Evolutionary conservation across 2,113 vertebrate species (phyloP).

Genomic region (Grus americana): DNA sequence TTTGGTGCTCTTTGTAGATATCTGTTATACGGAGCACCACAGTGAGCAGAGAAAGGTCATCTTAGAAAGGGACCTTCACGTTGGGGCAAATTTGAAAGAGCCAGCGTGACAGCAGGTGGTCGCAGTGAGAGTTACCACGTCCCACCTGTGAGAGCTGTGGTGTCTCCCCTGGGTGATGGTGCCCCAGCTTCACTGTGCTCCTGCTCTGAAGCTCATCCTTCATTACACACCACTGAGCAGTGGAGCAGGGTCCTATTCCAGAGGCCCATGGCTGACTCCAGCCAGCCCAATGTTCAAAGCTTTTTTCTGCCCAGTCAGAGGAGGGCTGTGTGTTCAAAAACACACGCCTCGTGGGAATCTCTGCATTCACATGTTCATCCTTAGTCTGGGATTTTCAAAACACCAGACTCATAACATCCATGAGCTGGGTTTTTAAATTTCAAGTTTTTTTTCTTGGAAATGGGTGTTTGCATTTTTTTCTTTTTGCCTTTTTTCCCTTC

Average conservation of each 20-base stretch:
- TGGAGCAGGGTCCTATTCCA: background rate
- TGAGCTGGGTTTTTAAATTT: background rate
- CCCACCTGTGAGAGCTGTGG: background rate
- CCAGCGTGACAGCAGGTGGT: background rate
- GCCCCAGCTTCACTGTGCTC: background rate
- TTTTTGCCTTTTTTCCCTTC: background rate
- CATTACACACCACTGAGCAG: background rate
- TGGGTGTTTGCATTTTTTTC: background rate
- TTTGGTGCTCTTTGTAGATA: background rate
- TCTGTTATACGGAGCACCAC: background rate
- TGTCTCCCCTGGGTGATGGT: background rate
- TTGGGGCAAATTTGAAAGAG: background rate
- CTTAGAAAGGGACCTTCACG: background rate
- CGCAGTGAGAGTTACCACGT: fast-evolving
- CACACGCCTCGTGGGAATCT: background rate
- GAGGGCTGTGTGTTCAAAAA: background rate
- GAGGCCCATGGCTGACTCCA: fast-evolving
- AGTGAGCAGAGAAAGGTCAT: background rate
- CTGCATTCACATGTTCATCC: fast-evolving
- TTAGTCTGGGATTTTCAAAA: background rate
- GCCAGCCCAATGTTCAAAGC: background rate
- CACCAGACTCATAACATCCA: background rate
- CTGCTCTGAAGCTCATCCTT: background rate
- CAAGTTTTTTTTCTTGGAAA: background rate
- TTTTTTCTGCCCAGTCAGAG: background rate